Base-by-base conservation (phyloP, 2,888 invertebrate genomes). In the Agrotis ipsilon region DNA sequence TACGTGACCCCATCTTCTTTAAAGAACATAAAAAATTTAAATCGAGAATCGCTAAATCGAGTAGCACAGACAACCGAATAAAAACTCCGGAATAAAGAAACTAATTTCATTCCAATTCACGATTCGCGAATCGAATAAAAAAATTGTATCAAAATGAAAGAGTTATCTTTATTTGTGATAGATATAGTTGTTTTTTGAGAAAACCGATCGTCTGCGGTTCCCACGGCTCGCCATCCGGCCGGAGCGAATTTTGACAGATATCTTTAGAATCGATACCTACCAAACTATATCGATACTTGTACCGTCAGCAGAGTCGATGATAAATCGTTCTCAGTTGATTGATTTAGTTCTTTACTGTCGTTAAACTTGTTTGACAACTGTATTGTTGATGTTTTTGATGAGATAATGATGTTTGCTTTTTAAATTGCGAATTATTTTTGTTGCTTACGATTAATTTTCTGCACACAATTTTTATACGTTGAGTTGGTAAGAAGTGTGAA, bases 211-310 rank as follows among this genome's bases (percentile, higher is more conserved):
- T 81, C 86, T 86, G 85, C 81, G 90, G 92, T 96, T 96, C 96
- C 94, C 96, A 96, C 96, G 96, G 86, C 89, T 83, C 80, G 88
- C 91, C 91, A 94, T 95, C 95, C 95, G 94, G 94, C 93, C 96
- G 95, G 86, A 87, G 94, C 95, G 95, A 96, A 96, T 96, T 96
- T 96, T 95, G 96, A 95, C 96, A 94, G 96, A 95, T 94, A 93
- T 91, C 93, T 92, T 90, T 87, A 89, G 94, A 93, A 93, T 92
- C 64, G 69, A 52, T 87, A 90, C 91, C 92, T 87, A 89, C 67
- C 75, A 54, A 72, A 45, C 43, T 51, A 76, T 88, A 86, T 84
- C 73, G 68, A 75, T 88, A 86, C 84, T 73, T 67, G 94, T 95
- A 95, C 87, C 75, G 95, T 84, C 82, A 88, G 93, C 88, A 94